Evolutionary conservation across 2,888 invertebrate genomes (phyloP).

Genomic region (Unio pictorum): DNA sequence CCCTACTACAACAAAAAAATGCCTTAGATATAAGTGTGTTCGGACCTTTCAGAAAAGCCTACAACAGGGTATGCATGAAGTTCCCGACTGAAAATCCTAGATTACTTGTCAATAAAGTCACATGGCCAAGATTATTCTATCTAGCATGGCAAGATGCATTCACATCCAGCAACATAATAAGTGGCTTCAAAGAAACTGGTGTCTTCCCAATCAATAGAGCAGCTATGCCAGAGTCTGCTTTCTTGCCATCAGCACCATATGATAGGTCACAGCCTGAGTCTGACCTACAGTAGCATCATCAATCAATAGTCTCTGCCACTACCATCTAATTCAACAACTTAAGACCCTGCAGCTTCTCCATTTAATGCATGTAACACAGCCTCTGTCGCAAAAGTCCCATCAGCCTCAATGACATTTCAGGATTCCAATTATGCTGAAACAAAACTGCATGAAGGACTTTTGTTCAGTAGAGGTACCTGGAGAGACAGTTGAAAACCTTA

Average conservation of each 20-base stretch:
- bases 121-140: slow-evolving; percentile 16
- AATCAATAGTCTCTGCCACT: too few species aligned
- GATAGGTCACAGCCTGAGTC: background rate
- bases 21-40: slow-evolving; percentile 23
- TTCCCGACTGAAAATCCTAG: slow-evolving; percentile 16
- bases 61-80: slow-evolving; percentile 24
- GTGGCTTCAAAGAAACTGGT: slow-evolving; percentile 23
- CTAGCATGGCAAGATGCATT: slow-evolving; percentile 18
- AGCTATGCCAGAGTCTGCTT: slow-evolving; percentile 13
- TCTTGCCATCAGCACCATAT: slow-evolving; percentile 16
- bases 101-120: slow-evolving; percentile 20
- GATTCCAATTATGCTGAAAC: too few species aligned
- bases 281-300: too few species aligned
- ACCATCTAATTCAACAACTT: too few species aligned
- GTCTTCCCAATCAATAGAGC: slow-evolving; percentile 17
- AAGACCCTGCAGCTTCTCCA: too few species aligned
- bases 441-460: too few species aligned
- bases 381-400: too few species aligned
- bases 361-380: too few species aligned
- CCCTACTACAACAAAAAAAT: too few species aligned
- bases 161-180: slow-evolving; percentile 20
- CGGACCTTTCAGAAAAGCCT: slow-evolving; percentile 24
- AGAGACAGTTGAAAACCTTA: too few species aligned
- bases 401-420: too few species aligned
- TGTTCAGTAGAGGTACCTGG: too few species aligned